A percentile compares a stretch with the other conserved stretches of the same genome.
Evolutionary conservation across 23 tunicate species (phyloP).

Genomic region (Oikopleura albicans): DNA sequence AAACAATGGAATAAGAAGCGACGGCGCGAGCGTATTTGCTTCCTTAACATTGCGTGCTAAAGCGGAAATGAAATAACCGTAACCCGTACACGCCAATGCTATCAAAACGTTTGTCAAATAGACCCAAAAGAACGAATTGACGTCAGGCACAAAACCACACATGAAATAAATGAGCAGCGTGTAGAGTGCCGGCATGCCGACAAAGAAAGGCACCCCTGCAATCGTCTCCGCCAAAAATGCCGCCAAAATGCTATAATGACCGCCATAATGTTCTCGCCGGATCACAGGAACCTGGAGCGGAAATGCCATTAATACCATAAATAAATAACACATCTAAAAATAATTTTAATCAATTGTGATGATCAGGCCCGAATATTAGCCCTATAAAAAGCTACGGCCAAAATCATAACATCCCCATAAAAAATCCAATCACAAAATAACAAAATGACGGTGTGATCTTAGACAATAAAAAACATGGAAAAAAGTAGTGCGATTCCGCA

Average conservation of each 20-base stretch:
- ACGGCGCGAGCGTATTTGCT: constrained; percentile 4
- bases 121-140: constrained; percentile 35
- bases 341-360: too few species aligned
- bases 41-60: neutral
- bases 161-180: constrained; percentile 43
- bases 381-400: too few species aligned
- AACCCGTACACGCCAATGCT: constrained; percentile 37
- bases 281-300: constrained; percentile 9
- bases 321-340: constrained; percentile 1
- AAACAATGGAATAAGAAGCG: neutral
- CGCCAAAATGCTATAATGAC: neutral
- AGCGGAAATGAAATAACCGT: constrained; percentile 13
- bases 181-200: constrained; percentile 22
- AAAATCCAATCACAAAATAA: too few species aligned
- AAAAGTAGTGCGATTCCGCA: too few species aligned
- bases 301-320: constrained; percentile 1
- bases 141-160: constrained; percentile 46
- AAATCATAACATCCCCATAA: too few species aligned
- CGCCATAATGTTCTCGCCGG: neutral
- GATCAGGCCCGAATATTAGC: too few species aligned
- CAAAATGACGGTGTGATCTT: too few species aligned
- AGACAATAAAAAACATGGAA: too few species aligned
- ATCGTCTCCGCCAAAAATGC: neutral
- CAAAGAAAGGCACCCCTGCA: neutral
- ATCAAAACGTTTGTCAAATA: constrained; percentile 27